Conservation (phyloP, 2,888 invertebrate genomes). For the Tenthredo scrophulariae region DNA sequence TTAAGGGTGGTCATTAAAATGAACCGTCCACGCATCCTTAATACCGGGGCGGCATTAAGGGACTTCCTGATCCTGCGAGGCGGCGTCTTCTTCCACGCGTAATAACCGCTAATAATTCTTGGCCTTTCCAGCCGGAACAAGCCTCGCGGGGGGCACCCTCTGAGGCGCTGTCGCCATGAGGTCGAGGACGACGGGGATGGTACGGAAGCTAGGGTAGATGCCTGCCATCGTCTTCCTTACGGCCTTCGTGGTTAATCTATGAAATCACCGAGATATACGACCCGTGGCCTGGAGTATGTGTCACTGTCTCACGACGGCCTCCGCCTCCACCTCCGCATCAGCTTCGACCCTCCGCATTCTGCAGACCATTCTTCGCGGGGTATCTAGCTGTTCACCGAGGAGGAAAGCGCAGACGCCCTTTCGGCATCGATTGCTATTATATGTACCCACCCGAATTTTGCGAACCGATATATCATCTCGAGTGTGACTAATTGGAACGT, state of each 20-base stretch:
- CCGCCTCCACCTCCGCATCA: not conserved
- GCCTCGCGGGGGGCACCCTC: conserved; percentile 49
- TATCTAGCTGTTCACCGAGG: conserved; percentile 16
- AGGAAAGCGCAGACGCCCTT: conserved; percentile 33
- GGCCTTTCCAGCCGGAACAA: conserved; percentile 55
- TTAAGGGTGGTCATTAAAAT: conserved; percentile 59
- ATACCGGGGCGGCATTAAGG: conserved; percentile 59
- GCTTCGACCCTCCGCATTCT: not conserved
- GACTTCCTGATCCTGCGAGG: conserved; percentile 57
- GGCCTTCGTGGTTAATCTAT: conserved; percentile 49
- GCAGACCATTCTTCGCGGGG: conserved; percentile 32
- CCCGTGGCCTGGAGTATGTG: conserved; percentile 45
- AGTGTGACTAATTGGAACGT: conserved; percentile 38
- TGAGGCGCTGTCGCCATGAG: conserved; percentile 19
- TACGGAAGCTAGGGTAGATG: conserved; percentile 38
- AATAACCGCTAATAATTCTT: conserved; percentile 70
- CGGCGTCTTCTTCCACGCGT: conserved; percentile 60
- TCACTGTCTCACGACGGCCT: conserved; percentile 45
- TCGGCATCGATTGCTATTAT: conserved; percentile 40
- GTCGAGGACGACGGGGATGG: conserved; percentile 40
- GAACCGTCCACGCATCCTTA: conserved; percentile 62
- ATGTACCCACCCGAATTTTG: not conserved
- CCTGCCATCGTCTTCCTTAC: conserved; percentile 9
- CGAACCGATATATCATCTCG: conserved; percentile 26
- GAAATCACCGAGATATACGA: conserved; percentile 49